Conservation (phyloP, 2,113 vertebrate genomes). For the Onychorhynchus coronatus region DNA sequence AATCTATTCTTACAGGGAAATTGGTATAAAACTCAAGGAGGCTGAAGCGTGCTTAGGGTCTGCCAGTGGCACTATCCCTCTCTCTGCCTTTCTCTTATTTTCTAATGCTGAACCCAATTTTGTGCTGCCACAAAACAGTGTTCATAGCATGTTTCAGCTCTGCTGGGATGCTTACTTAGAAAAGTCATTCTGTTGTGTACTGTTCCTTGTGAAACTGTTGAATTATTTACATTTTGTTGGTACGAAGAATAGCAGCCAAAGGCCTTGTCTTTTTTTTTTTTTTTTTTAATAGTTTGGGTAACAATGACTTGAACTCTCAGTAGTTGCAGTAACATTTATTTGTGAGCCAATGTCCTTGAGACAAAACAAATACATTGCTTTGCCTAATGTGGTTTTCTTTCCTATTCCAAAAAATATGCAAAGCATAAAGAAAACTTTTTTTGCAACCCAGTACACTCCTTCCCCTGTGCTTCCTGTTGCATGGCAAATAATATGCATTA, state of each 20-base stretch:
- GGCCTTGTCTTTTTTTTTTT: neutral
- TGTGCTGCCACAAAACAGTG: neutral
- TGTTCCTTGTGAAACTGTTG: neutral
- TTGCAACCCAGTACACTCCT: neutral
- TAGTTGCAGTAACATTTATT: neutral
- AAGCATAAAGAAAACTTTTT: neutral
- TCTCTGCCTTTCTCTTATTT: neutral
- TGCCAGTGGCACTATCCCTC: neutral
- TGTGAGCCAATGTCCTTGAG: neutral
- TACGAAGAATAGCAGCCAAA: neutral
- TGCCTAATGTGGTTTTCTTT: slow-evolving; percentile 5
- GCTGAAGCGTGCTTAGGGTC: neutral
- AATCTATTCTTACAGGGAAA: neutral
- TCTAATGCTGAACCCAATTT: neutral
- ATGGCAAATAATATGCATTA: neutral
- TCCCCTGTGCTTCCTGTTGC: neutral
- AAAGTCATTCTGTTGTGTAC: neutral
- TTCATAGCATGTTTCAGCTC: neutral
- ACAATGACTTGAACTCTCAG: neutral
- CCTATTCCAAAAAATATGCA: neutral
- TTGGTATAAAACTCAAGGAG: neutral
- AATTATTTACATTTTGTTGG: neutral
- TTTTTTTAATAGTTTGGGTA: neutral
- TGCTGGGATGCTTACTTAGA: neutral
- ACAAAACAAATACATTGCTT: slow-evolving; percentile 23